Percentiles rank a stretch among this genome's conserved stretches.
phyloP scores from a whole-genome alignment of 2,888 invertebrate species.

The Agrochola lota region DNA sequence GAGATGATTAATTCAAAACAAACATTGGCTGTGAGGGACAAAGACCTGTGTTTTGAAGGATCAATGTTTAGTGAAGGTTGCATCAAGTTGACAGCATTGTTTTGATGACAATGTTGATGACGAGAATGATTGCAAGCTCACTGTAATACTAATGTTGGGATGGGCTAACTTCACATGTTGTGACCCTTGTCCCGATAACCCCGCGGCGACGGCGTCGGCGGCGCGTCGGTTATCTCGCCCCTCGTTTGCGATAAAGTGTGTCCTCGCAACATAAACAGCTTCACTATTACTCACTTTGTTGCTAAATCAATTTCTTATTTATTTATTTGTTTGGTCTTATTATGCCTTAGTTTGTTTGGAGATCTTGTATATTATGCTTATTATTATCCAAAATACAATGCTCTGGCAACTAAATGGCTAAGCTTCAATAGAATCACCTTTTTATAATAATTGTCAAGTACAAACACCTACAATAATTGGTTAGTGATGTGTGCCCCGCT shows the following conservation, averaged over 20 bases:
- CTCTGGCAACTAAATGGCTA: neutral
- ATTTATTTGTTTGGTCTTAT: constrained; percentile 8
- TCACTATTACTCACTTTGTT: neutral
- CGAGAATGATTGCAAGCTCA: neutral
- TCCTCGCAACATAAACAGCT: constrained; percentile 19
- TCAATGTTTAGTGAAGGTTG: constrained; percentile 21
- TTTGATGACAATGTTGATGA: neutral
- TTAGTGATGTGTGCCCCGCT: neutral
- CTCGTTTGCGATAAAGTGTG: constrained; percentile 19
- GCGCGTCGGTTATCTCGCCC: constrained; percentile 10
- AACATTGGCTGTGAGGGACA: neutral
- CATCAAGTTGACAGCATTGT: neutral
- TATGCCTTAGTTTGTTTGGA: neutral
- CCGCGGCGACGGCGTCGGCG: neutral
- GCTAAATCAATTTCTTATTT: constrained; percentile 2
- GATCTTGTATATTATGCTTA: neutral
- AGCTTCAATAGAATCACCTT: neutral
- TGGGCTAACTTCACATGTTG: neutral
- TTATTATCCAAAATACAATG: neutral
- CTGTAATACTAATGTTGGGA: neutral
- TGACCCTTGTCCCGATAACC: constrained; percentile 36
- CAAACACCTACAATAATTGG: neutral
- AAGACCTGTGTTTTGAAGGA: constrained; percentile 6
- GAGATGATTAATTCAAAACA: constrained; percentile 28
- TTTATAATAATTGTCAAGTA: neutral